Evolutionary conservation across 2,113 vertebrate species (phyloP), one percentile per base, ranked within the genome.

Genomic region (Syngnathus scovelli): DNA sequence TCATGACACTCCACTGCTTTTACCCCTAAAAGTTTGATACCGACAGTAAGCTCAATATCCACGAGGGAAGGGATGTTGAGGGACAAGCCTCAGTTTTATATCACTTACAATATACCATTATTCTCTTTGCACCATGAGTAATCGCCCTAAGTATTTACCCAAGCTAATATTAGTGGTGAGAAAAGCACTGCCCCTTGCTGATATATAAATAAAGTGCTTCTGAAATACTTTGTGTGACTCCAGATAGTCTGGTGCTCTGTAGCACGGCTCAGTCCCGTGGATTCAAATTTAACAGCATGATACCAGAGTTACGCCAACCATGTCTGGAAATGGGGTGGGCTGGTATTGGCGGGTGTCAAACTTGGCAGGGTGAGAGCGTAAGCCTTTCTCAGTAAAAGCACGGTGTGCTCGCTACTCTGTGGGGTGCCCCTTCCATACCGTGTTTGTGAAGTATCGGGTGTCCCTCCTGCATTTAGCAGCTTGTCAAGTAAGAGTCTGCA

Each of bases 191-290:
- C 73, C 82, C 68, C 85, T 89, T 89, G 89, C 82, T 74, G 86
- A 93, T 96, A 96, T 94, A 96, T 94, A 96, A 98, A 96, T 98
- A 95, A 94, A 93, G 90, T 89, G 85, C 87, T 91, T 93, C 91
- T 83, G 90, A 96, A 96, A 95, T 98, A 95, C 93, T 93, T 92
- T 85, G 84, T 86, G 90, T 90, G 95, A 95, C 95, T 99, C 95
- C 95, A 94, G 93, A 93, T 94, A 93, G 96, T 98, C 95, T 98
- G 92, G 88, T 89, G 89, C 88, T 86, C 89, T 87, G 88, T 89
- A 92, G 82, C 89, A 89, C 93, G 91, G 90, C 85, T 87, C 90
- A 89, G 92, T 89, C 89, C 90, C 85, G 67, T 87, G 89, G 88
- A 89, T 92, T 94, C 94, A 93, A 91, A 94, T 96, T 94, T 96